Conservation (phyloP, 2,888 invertebrate genomes). For the Phyto melanocephala region DNA sequence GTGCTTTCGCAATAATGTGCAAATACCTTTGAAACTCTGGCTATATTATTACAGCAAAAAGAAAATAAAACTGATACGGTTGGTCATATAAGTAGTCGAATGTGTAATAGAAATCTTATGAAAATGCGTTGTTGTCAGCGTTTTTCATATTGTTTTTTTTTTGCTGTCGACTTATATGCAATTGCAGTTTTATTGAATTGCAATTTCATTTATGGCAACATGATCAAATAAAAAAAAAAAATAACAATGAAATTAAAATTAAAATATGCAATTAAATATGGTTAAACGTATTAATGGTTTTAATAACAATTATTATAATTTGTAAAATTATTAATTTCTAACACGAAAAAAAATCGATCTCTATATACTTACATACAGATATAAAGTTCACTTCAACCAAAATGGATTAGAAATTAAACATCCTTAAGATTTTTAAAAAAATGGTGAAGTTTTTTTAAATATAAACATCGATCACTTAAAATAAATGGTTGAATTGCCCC, state of each 20-base stretch:
- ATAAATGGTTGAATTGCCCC: neutral
- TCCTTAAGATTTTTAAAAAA: neutral
- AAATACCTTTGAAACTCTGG: neutral
- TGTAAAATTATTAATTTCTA: constrained; percentile 7
- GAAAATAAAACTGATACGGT: constrained; percentile 7
- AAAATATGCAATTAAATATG: constrained; percentile 43
- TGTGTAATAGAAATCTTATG: constrained; percentile 7
- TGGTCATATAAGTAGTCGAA: neutral
- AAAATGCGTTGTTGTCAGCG: constrained; percentile 36
- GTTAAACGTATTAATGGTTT: constrained; percentile 28
- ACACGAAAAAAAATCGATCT: too few species aligned
- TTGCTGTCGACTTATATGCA: constrained; percentile 20
- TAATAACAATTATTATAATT: constrained; percentile 19
- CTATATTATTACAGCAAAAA: neutral
- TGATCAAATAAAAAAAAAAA: constrained; percentile 35
- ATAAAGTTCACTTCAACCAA: too few species aligned
- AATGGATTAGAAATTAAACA: neutral
- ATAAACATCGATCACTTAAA: neutral
- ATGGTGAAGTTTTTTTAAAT: neutral
- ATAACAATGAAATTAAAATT: constrained; percentile 22
- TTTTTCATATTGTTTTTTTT: constrained; percentile 6
- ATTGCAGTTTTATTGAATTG: constrained; percentile 27
- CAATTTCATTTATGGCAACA: constrained; percentile 54
- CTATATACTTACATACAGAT: too few species aligned
- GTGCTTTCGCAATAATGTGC: too few species aligned